A percentile compares a stretch with the other conserved stretches of the same genome.
phyloP scores from a whole-genome alignment of 2,888 invertebrate species.

The Lamellibrachia satsuma region DNA sequence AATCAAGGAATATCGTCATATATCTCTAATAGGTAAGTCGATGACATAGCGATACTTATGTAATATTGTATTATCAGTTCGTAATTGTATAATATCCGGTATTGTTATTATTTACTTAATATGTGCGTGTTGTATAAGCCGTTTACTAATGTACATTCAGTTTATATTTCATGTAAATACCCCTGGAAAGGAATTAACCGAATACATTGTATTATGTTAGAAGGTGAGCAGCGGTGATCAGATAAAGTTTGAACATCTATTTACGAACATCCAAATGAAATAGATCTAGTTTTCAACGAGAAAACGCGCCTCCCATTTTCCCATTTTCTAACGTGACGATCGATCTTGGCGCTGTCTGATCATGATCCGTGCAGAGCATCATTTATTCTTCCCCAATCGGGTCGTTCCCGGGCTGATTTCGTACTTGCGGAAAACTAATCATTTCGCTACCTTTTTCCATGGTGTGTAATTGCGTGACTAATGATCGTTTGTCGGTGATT shows the following conservation, averaged over 20 bases:
- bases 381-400: background rate
- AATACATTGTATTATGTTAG: too few relatives aligned
- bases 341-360: background rate
- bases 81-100: too few relatives aligned
- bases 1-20: too few relatives aligned
- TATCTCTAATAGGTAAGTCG: too few relatives aligned
- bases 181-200: too few relatives aligned
- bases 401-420: background rate
- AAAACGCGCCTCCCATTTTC: background rate
- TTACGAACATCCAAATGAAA: background rate
- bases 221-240: background rate
- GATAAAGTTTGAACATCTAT: background rate
- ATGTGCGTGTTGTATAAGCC: too few relatives aligned
- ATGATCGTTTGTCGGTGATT: slow-evolving; percentile 4
- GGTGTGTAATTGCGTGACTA: background rate
- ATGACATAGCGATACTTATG: too few relatives aligned
- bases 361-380: background rate
- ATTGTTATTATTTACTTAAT: too few relatives aligned
- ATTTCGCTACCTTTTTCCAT: background rate
- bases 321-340: background rate
- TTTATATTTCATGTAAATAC: too few relatives aligned
- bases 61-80: too few relatives aligned
- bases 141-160: too few relatives aligned
- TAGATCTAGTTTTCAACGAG: background rate
- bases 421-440: background rate